Base-by-base conservation (phyloP, 2,113 vertebrate genomes). In the Otolemur garnettii region DNA sequence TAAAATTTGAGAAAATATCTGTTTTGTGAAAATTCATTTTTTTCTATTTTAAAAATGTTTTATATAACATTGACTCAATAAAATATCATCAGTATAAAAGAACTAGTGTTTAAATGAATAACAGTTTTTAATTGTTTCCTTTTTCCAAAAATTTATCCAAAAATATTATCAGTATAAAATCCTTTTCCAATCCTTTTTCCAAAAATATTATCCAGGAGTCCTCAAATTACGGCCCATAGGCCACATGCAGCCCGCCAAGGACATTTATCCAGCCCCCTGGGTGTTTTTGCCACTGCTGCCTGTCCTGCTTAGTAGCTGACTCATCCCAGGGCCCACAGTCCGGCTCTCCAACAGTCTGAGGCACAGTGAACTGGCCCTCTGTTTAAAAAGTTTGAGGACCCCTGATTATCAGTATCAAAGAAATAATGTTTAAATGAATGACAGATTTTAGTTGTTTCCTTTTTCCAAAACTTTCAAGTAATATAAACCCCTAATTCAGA, bases 1-100 rank as follows among this genome's bases (percentile, higher is more conserved):
- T 91, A 92, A 90, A 59, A 57, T 62, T 33, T 87, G 66, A 90
- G 50, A 87, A 81, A 77, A 87, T 71, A 13, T 4, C 53, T 35
- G n/a, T 78, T 82, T 87, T 78, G 4, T 85, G 0, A 72, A 79
- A 68, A 69, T 72, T 18, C 0, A 12, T 81, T 66, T 79, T 79
- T 24, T 53, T 4, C 6, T 86, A 28, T 35, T 87, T 33, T 60
- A 35, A 91, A 90, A 94, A 45, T 90, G 69, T 42, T 66, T 79
- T 80, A 21, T 0, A 33, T 90, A 84, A 35, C 17, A 81, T 50
- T 64, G 19, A 78, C 21, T 83, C 64, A 90, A 26, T 7, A 93
- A 93, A 93, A 68, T n/a, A 68, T 28, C 57, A 60, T 22, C 5
- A 26, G 2, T 68, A 11, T 79, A 84, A 26, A 19, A 94, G 19